Conservation (phyloP, 2,888 invertebrate species). For the Argyresthia goedartella region DNA sequence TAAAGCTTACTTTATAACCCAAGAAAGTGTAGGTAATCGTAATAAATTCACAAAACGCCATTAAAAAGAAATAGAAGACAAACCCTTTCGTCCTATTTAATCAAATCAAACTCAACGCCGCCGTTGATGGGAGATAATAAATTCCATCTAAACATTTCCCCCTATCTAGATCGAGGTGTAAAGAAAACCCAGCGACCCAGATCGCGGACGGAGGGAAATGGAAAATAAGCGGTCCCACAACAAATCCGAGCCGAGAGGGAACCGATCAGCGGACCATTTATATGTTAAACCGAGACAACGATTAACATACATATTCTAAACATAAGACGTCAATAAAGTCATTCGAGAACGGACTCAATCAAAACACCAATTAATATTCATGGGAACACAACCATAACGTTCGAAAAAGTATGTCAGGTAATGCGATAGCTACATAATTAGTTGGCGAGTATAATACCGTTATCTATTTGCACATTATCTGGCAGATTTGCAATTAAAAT, state of each 20-base stretch:
- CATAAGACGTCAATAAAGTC: conserved; percentile 9
- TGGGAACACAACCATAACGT: not conserved
- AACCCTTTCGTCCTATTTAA: too few relatives aligned
- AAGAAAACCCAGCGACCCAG: conserved; percentile 26
- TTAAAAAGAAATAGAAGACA: too few relatives aligned
- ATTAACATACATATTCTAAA: conserved; percentile 18
- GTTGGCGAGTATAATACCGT: conserved; percentile 64
- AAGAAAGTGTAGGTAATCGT: too few relatives aligned
- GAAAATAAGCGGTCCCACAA: conserved; percentile 35
- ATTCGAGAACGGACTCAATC: not conserved
- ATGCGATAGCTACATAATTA: conserved; percentile 34
- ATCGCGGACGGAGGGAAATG: conserved; percentile 31
- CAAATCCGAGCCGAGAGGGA: conserved; percentile 29
- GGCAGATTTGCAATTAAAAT: conserved; percentile 71
- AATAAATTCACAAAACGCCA: too few relatives aligned
- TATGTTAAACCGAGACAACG: conserved; percentile 29
- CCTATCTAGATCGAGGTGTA: conserved; percentile 19
- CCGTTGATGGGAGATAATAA: conserved; percentile 12
- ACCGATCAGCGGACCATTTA: conserved; percentile 32
- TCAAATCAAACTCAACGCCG: too few relatives aligned
- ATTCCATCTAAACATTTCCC: conserved; percentile 21
- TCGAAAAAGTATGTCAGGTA: conserved; percentile 2
- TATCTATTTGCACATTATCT: conserved; percentile 71
- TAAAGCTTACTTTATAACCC: too few relatives aligned
- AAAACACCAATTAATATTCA: not conserved